phyloP scores from a whole-genome alignment of 2,113 vertebrate species.

The Phylloscopus whistleri region DNA sequence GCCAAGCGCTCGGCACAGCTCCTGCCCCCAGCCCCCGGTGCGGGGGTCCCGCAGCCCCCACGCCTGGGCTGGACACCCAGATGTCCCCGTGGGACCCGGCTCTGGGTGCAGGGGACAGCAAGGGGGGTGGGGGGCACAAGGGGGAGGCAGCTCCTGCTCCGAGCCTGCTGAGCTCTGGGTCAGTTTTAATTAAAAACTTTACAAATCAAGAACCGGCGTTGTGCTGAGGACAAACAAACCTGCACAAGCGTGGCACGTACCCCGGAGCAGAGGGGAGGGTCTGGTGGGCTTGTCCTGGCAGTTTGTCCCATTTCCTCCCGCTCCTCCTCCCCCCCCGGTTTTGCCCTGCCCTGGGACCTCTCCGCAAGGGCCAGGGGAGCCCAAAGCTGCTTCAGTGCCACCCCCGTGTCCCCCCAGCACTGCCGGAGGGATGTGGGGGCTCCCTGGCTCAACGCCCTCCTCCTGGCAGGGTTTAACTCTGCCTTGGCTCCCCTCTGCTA shows the following conservation, averaged over 20 bases:
- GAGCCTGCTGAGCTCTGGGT: not conserved
- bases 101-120: not conserved
- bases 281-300: not conserved
- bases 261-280: not conserved
- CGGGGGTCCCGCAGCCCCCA: not conserved
- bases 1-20: not conserved
- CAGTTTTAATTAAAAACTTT: not conserved
- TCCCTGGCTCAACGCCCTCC: not conserved
- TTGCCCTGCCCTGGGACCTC: not conserved
- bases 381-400: not conserved
- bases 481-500: not conserved
- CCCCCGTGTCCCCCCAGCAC: rapidly evolving
- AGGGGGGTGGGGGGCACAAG: too few relatives aligned
- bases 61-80: not conserved
- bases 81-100: rapidly evolving
- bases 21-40: not conserved
- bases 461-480: not conserved
- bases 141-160: not conserved
- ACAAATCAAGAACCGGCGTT: not conserved
- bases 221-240: not conserved
- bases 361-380: rapidly evolving
- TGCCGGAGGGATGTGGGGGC: not conserved
- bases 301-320: not conserved
- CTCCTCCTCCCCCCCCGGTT: not conserved
- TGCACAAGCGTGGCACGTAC: not conserved